Conservation (phyloP, 2,113 vertebrate genomes). For the Narcine bancroftii region DNA sequence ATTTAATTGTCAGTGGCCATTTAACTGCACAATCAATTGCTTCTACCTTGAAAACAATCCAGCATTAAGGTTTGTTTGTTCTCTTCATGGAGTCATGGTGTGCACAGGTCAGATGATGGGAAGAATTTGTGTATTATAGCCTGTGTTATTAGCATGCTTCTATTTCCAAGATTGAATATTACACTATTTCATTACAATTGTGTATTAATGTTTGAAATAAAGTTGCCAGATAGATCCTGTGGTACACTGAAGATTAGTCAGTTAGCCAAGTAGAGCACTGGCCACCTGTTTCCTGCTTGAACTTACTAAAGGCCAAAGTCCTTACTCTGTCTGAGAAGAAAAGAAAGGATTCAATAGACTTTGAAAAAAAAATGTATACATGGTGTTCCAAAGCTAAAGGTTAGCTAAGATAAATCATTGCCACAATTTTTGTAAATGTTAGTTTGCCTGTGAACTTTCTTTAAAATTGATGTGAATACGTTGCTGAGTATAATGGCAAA, state of each 20-base stretch:
- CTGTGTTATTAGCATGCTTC: background rate
- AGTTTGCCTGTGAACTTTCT: background rate
- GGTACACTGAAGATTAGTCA: no score
- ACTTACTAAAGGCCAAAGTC: no score
- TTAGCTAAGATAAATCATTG: background rate
- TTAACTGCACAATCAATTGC: background rate
- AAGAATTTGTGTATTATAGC: background rate
- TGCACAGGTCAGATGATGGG: background rate
- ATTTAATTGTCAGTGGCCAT: background rate
- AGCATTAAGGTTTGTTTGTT: no score
- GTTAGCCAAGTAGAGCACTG: background rate
- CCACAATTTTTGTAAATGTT: background rate
- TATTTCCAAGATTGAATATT: background rate
- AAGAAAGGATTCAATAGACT: background rate
- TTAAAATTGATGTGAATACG: conserved; percentile 2
- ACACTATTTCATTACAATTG: background rate
- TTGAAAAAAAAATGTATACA: background rate
- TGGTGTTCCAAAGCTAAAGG: background rate
- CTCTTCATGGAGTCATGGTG: background rate
- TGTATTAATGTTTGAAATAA: background rate
- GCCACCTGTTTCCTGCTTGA: background rate
- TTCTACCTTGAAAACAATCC: background rate
- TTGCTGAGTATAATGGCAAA: conserved; percentile 38
- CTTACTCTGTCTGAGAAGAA: background rate
- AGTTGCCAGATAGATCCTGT: background rate